phyloP scores from a whole-genome alignment of 2,888 invertebrate genomes.

The Acholoe squamosa region DNA sequence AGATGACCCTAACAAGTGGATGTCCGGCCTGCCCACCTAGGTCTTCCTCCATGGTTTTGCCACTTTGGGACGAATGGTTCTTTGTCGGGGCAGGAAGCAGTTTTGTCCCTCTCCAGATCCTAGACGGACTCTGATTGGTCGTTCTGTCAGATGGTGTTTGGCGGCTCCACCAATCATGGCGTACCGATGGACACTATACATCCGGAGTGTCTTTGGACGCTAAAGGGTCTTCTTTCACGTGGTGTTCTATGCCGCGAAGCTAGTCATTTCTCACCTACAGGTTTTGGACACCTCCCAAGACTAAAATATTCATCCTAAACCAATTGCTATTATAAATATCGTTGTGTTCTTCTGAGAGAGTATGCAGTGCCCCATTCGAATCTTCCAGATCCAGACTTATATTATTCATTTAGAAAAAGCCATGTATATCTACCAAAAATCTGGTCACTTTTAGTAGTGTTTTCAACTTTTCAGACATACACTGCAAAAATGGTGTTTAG shows the following conservation, averaged over 20 bases:
- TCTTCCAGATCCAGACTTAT: too few species aligned
- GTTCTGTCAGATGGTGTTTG: slow-evolving; percentile 45
- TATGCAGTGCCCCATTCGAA: too few species aligned
- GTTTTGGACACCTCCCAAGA: too few species aligned
- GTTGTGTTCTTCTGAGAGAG: too few species aligned
- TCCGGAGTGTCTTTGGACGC: not conserved
- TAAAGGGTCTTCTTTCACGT: not conserved
- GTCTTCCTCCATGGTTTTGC: not conserved
- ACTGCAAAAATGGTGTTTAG: too few species aligned
- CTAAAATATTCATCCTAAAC: too few species aligned
- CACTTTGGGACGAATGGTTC: not conserved
- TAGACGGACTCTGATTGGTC: slow-evolving; percentile 36
- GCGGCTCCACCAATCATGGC: slow-evolving; percentile 1
- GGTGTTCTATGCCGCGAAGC: not conserved
- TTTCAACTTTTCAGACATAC: too few species aligned
- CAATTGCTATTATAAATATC: too few species aligned
- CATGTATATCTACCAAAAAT: too few species aligned
- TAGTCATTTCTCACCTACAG: not conserved
- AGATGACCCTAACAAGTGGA: not conserved
- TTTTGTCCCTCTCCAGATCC: slow-evolving; percentile 13
- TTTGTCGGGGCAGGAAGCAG: not conserved
- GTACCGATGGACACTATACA: not conserved
- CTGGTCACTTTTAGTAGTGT: too few species aligned
- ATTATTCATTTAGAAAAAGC: too few species aligned
- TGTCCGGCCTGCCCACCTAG: not conserved